phyloP scores from a whole-genome alignment of 2,888 invertebrate genomes.

The Mythimna lalbum region DNA sequence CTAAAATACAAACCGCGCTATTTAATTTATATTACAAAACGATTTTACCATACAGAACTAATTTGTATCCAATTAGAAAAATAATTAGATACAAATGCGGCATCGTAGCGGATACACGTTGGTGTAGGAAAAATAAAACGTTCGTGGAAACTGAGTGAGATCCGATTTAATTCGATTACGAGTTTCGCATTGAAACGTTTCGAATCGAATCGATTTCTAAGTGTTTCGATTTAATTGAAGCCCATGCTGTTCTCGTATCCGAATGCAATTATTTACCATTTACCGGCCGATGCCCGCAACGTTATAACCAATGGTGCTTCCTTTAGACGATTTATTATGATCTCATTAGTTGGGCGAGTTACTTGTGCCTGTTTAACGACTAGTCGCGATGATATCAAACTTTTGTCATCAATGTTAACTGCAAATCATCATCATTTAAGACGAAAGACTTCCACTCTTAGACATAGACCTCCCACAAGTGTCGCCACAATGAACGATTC shows the following conservation, averaged over 20 bases:
- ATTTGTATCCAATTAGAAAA: conserved; percentile 66
- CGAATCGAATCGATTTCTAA: conserved; percentile 74
- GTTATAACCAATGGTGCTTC: conserved; percentile 64
- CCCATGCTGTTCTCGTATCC: conserved; percentile 65
- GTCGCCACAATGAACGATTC: no score
- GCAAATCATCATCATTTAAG: no score
- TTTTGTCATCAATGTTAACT: no score
- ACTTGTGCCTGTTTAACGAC: not conserved
- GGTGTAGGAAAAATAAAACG: conserved; percentile 63
- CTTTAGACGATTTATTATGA: conserved; percentile 43
- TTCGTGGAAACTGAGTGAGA: conserved; percentile 55
- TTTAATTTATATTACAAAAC: conserved; percentile 33
- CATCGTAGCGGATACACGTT: conserved; percentile 47
- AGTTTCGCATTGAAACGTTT: conserved; percentile 70
- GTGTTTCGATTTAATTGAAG: conserved; percentile 78
- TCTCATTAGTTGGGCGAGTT: conserved; percentile 41
- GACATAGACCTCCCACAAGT: no score
- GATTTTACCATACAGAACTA: conserved; percentile 50
- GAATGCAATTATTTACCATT: conserved; percentile 78
- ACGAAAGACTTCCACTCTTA: no score
- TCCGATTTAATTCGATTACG: conserved; percentile 76
- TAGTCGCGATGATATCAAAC: no score
- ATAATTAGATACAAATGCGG: conserved; percentile 52
- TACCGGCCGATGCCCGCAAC: conserved; percentile 68
- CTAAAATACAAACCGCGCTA: conserved; percentile 12